Evolutionary conservation across 1,140 invertebrate species (phyloP), one percentile per base, ranked within the genome.

Genomic region (Pachypeltis micranthus): DNA sequence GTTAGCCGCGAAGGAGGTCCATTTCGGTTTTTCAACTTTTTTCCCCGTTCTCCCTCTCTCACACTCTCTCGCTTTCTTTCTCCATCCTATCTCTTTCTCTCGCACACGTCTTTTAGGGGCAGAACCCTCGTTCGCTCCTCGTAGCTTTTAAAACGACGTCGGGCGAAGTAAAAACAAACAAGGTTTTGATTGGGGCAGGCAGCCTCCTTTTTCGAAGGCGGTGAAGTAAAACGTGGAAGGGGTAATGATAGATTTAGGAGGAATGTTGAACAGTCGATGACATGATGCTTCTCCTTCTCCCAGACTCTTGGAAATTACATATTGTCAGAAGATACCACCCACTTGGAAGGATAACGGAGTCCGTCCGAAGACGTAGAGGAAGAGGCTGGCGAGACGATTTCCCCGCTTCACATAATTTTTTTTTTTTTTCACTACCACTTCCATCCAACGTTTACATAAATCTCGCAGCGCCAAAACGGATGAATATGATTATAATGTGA

Each of bases 261-360:
- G 57, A 59, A 59, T 59, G 26, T 28, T 59, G 57, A 59, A 59
- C 14, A 59, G 57, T n/a, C 57, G 57, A 59, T 59, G 57, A 59
- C 57, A 59, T 59, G 57, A 59, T 59, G 57, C 29, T 59, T 28
- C 57, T 34, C n/a, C 54, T 39, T 39, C 34, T 7, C n/a, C 47
- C 47, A 16, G 25, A 25, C 10, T 29, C 25, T 59, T 59, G 57
- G 57, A 59, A 59, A 59, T 59, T 59, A 59, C 57, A 59, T 59
- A 59, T 59, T 59, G 57, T 59, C 57, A 59, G 57, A 59, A 57
- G 29, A 59, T 59, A 59, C 57, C 57, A 59, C 57, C 57, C 57
- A 59, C 57, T 59, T 59, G 26, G 57, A 31, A 59, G 57, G 29
- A 59, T 59, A 59, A 59, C 57, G 57, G 57, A 28, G 57, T 23